Evolutionary conservation across 2,113 vertebrate genomes (phyloP), one percentile per base, ranked within the genome.

Genomic region (Lota lota): DNA sequence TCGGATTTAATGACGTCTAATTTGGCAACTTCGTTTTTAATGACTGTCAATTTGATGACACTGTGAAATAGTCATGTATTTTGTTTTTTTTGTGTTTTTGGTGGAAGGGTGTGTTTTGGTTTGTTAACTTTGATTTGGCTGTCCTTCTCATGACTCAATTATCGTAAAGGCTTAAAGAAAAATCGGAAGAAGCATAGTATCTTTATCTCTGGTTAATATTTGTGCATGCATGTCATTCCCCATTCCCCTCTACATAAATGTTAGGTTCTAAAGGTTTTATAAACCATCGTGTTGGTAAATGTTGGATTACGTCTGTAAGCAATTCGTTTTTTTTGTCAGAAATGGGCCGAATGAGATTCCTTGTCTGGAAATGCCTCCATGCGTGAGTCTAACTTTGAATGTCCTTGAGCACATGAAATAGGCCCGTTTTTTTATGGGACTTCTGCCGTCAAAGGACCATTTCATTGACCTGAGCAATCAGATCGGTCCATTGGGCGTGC

Each of bases 1-100:
- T 86, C 78, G 76, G 78, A 83, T 79, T 88, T 83, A 88, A 89
- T 65, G 78, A 77, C 61, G 79, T 80, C 63, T 85, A 81, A 87
- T 87, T 85, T 83, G 74, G 74, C 64, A 80, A 65, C 70, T 83
- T 60, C 50, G 63, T 72, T 69, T 72, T 75, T 20, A 79, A 76
- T 54, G 75, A 75, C 83, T 79, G 78, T 85, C 80, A 78, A 69
- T 64, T 71, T 82, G 76, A 85, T 77, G 75, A 66, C 53, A 19
- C 1, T 14, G 21, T 50, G 66, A 67, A 66, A 64, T 22, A 33
- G 51, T 54, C 59, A 62, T 40, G 36, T 40, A 40, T 40, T 40
- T 40, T 40, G 36, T 54, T 80, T 74, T 67, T 59, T 79, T 61
- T 69, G 59, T 59, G 62, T 66, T 60, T 78, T 69, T 21, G n/a